Evolutionary conservation across 2,113 vertebrate genomes (phyloP).

Genomic region (Spea multiplicata): DNA sequence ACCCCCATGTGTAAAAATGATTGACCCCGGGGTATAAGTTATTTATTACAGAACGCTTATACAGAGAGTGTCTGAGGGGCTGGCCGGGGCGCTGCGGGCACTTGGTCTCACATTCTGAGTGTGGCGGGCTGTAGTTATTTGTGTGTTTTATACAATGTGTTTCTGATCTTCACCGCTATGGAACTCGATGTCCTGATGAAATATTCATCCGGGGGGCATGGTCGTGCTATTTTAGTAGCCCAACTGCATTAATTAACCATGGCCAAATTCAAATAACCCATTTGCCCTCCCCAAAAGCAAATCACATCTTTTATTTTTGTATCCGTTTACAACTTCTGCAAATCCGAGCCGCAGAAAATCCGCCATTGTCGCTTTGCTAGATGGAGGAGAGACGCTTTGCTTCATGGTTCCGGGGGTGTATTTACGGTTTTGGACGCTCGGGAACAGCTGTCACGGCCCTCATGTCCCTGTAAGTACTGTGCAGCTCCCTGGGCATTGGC

Average conservation of each 20-base stretch:
- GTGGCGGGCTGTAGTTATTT: background rate
- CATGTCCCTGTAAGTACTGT: constrained; percentile 23
- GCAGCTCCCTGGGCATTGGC: background rate
- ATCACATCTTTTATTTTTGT: background rate
- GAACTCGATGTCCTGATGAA: constrained; percentile 40
- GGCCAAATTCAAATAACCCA: background rate
- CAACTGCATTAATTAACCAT: constrained; percentile 30
- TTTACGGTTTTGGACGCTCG: constrained; percentile 8
- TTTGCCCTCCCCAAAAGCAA: background rate
- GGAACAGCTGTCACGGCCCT: background rate
- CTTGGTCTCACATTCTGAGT: too few relatives aligned
- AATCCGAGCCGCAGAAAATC: background rate
- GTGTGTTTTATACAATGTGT: background rate
- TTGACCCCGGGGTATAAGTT: background rate
- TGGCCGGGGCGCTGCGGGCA: too few relatives aligned
- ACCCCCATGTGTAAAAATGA: background rate
- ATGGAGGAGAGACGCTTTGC: background rate
- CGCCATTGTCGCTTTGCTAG: background rate
- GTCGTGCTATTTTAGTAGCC: constrained; percentile 36
- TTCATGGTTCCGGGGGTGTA: constrained; percentile 27
- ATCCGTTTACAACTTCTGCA: background rate
- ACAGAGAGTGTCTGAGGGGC: too few relatives aligned
- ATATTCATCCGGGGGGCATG: constrained; percentile 31
- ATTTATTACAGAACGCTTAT: too few relatives aligned
- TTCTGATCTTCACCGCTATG: constrained; percentile 20